Conservation (phyloP, 92 coral and sea anemone genomes). For the Heliopora coerulea region DNA sequence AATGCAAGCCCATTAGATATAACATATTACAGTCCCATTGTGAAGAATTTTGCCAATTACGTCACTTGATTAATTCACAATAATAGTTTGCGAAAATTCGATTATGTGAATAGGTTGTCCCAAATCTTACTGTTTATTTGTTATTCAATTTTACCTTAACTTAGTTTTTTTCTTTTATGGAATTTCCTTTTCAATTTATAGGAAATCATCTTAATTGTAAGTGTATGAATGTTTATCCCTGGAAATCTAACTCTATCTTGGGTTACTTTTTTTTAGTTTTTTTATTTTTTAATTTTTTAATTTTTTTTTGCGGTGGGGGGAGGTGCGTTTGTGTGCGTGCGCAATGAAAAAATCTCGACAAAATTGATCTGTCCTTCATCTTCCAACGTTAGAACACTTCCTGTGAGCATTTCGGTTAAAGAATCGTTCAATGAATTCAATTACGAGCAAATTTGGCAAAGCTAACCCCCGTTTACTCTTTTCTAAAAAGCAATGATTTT, state of each 20-base stretch:
- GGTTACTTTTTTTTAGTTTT: too few relatives aligned
- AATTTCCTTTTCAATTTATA: too few relatives aligned
- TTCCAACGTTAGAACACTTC: too few relatives aligned
- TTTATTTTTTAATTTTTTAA: too few relatives aligned
- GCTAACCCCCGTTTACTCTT: neutral
- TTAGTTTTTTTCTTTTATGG: too few relatives aligned
- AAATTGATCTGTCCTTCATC: neutral
- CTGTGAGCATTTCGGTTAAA: too few relatives aligned
- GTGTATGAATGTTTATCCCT: too few relatives aligned
- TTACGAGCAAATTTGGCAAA: too few relatives aligned
- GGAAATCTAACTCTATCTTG: too few relatives aligned
- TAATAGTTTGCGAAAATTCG: slow-evolving; percentile 16
- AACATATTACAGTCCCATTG: slow-evolving; percentile 1
- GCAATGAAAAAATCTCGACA: neutral
- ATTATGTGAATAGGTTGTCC: neutral
- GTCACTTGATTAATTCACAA: slow-evolving; percentile 8
- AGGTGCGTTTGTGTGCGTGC: neutral
- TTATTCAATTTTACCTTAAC: neutral
- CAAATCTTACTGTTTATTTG: neutral
- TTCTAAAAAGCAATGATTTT: neutral
- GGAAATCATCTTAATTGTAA: too few relatives aligned
- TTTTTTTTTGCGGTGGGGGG: too few relatives aligned
- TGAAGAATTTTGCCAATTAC: slow-evolving; percentile 10
- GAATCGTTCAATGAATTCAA: too few relatives aligned
- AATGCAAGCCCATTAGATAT: slow-evolving; percentile 24